Percentiles rank a stretch among this genome's conserved stretches.
phyloP scores from a whole-genome alignment of 2,888 invertebrate species.

The Cephus spinipes region DNA sequence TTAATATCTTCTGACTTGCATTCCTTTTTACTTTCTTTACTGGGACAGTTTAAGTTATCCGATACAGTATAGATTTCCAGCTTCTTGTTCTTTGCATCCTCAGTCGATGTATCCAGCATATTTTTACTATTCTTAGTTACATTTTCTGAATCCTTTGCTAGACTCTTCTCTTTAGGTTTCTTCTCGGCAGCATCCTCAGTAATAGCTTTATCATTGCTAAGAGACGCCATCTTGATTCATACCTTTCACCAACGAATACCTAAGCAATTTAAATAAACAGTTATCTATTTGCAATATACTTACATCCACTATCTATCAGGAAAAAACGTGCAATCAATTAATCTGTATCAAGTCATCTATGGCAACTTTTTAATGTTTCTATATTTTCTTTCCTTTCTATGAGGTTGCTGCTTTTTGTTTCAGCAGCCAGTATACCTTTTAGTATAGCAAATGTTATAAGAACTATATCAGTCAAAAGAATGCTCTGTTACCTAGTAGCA shows the following conservation, averaged over 20 bases:
- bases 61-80: background rate
- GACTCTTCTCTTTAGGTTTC: conserved; percentile 13
- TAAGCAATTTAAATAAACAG: background rate
- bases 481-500: background rate
- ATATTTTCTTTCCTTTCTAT: background rate
- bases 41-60: background rate
- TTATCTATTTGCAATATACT: conserved; percentile 7
- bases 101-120: conserved; percentile 1
- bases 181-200: conserved; percentile 12
- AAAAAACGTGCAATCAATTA: background rate
- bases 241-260: conserved; percentile 5
- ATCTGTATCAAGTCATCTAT: background rate
- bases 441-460: background rate
- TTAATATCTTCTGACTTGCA: background rate
- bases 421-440: background rate
- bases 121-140: background rate
- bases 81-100: conserved; percentile 16
- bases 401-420: background rate
- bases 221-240: conserved; percentile 22
- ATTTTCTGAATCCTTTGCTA: conserved; percentile 11
- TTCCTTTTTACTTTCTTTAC: background rate
- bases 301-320: background rate
- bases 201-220: conserved; percentile 10
- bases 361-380: background rate
- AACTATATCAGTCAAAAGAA: background rate